Percentiles rank a stretch among this genome's conserved stretches.
Conservation (phyloP, 2,888 invertebrate genomes). For the Plemyria rubiginata region DNA sequence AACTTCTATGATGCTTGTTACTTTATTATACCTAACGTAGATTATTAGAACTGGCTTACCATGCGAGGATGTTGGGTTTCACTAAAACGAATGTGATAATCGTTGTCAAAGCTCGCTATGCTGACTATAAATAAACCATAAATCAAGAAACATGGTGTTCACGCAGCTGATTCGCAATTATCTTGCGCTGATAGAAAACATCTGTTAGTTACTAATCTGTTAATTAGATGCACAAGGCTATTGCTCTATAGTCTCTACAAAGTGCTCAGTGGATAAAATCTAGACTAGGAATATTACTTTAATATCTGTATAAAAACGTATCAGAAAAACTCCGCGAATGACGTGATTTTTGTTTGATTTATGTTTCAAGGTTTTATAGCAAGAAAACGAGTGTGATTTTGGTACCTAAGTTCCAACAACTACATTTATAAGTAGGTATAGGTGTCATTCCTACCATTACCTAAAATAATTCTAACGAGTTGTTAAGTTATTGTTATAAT, state of each 20-base stretch:
- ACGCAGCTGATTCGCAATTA: constrained; percentile 14
- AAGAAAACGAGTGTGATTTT: constrained; percentile 8
- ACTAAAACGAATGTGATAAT: constrained; percentile 8
- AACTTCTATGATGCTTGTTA: constrained; percentile 20
- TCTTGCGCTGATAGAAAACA: constrained; percentile 19
- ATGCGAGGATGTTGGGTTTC: constrained; percentile 9
- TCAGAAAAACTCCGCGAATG: constrained; percentile 2
- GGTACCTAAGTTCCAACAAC: background rate
- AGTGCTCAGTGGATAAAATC: background rate
- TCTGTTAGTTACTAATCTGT: constrained; percentile 17
- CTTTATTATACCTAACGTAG: too few relatives aligned
- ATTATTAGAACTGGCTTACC: constrained; percentile 6
- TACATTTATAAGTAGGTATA: background rate
- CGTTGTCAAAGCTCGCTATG: background rate
- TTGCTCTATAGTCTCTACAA: background rate
- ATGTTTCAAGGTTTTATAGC: constrained; percentile 7
- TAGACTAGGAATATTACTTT: background rate
- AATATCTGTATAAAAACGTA: background rate
- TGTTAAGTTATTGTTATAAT: background rate
- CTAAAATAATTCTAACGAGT: background rate
- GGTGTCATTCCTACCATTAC: too few relatives aligned
- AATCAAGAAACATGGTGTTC: constrained; percentile 17
- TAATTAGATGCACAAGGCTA: background rate
- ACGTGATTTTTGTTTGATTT: constrained; percentile 1
- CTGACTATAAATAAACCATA: background rate